Evolutionary conservation across 2,113 vertebrate genomes (phyloP).

Genomic region (Electrona antarctica): DNA sequence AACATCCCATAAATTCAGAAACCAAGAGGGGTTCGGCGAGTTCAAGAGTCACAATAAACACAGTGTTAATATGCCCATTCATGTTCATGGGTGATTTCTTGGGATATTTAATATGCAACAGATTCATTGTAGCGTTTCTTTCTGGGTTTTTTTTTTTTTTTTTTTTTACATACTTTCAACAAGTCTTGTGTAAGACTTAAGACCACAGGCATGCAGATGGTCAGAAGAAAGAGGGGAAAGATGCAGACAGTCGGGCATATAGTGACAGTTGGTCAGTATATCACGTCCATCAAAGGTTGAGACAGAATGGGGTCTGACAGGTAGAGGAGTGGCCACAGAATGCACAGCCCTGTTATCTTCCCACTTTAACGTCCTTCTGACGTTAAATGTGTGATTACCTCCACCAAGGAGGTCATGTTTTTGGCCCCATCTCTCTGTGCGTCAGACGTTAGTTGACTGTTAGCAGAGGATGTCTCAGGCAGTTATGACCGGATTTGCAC

Average conservation of each 20-base stretch:
- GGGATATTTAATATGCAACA: too few species aligned
- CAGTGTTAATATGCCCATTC: constrained; percentile 25
- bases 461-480: too few species aligned
- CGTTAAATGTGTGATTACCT: neutral
- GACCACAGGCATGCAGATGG: neutral
- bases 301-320: neutral
- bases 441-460: too few species aligned
- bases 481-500: too few species aligned
- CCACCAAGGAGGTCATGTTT: too few species aligned
- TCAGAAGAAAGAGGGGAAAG: neutral
- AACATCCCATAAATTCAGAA: constrained; percentile 53
- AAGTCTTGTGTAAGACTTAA: neutral
- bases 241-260: neutral
- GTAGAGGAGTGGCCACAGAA: neutral
- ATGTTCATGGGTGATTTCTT: neutral
- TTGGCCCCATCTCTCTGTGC: too few species aligned
- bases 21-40: constrained; percentile 5
- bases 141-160: neutral
- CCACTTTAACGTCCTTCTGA: neutral
- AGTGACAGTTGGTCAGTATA: neutral
- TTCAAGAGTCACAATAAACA: constrained; percentile 22
- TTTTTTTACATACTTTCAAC: neutral
- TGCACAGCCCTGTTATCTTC: neutral
- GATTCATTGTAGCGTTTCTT: too few species aligned
- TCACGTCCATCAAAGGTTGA: neutral